Evolutionary conservation across 1,140 invertebrate genomes (phyloP), one percentile per base, ranked within the genome.

Genomic region (Arion vulgaris): DNA sequence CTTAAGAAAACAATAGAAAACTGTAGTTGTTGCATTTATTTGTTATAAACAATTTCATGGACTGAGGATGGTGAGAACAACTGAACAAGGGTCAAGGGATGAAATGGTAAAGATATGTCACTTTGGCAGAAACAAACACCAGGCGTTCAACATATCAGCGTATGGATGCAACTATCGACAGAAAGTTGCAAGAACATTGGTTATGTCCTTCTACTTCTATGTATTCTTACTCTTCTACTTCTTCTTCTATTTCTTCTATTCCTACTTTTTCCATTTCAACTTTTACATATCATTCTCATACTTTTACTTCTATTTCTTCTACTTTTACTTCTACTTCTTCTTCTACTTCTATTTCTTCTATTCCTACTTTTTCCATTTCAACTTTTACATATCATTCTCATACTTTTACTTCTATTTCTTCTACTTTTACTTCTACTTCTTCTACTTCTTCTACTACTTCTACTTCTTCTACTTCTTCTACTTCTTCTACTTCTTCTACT

Each of bases 321-420:
- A 73, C 38, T 73, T 39, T 26, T 45, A 73, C 71, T 73, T 39
- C 71, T 39, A 73, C 71, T 73, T 39, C 71, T 73, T 39, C 38
- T 73, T 39, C 71, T 73, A 73, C 71, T 73, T 39, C 71, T 73
- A 73, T 19, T 73, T 39, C 71, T 73, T 17, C 71, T 73, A 26
- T 73, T 5, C n/a, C 71, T 73, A 26, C 71, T 73, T 17, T 38
- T 73, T 39, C 71, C 41, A 73, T 38, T 73, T 39, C 41, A 39
- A 73, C 38, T 39, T 39, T 38, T 73, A 73, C 71, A 39, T 39
- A 36, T 73, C 39, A 36, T 73, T 39, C 38, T 39, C 39, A 11
- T 73, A 73, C 71, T 73, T 39, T 38, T 73, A 73, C 71, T 73
- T 39, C 32, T 73, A 73, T 38, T 73, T 39, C 7, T 73, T 39